phyloP scores from a whole-genome alignment of 2,113 vertebrate species.

The Lasiurus cinereus region DNA sequence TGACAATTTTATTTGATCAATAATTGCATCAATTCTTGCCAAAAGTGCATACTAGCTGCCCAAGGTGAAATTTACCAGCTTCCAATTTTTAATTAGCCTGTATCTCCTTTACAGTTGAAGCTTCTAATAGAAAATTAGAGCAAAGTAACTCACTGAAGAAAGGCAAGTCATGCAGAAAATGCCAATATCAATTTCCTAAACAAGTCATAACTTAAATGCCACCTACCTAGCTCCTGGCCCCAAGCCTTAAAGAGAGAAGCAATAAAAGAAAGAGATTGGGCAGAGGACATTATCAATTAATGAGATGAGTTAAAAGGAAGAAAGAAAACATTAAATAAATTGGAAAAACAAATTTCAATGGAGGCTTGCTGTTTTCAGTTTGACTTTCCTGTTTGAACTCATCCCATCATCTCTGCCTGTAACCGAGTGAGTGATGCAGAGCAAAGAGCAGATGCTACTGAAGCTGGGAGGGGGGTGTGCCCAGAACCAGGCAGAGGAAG shows the following conservation, averaged over 20 bases:
- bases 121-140: conserved; percentile 79
- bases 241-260: conserved; percentile 74
- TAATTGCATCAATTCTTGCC: conserved; percentile 81
- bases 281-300: conserved; percentile 73
- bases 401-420: neutral
- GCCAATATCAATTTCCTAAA: conserved; percentile 88
- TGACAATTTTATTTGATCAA: conserved; percentile 86
- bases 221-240: conserved; percentile 59
- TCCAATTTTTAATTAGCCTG: conserved; percentile 83
- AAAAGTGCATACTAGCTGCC: conserved; percentile 74
- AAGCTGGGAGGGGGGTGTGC: neutral
- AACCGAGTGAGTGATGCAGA: neutral
- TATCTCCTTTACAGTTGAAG: conserved; percentile 77
- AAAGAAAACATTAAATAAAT: conserved; percentile 65
- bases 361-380: conserved; percentile 4
- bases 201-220: conserved; percentile 84
- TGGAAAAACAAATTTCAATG: conserved; percentile 66
- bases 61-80: conserved; percentile 82
- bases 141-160: conserved; percentile 82
- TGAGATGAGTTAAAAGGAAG: conserved; percentile 63
- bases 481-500: neutral
- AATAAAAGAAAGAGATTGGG: conserved; percentile 65
- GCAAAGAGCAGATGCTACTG: neutral
- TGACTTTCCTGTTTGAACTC: neutral
- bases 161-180: conserved; percentile 86